Conservation (phyloP, 2,113 vertebrate genomes). For the Phaethornis superciliosus region DNA sequence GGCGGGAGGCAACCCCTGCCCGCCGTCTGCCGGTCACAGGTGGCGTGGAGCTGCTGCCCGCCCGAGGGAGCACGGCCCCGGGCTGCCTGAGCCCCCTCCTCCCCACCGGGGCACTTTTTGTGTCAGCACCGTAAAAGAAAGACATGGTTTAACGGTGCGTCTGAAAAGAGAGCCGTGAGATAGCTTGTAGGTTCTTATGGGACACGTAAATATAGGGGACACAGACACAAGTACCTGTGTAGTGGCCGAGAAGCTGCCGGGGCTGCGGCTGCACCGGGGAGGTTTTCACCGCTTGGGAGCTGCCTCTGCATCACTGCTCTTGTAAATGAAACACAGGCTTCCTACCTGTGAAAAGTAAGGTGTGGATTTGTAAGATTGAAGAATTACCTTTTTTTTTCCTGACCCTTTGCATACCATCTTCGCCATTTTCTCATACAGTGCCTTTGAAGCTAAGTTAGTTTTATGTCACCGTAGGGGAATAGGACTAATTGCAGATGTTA, state of each 20-base stretch:
- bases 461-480: background rate
- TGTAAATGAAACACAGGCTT: background rate
- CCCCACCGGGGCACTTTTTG: background rate
- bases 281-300: background rate
- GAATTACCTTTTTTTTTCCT: background rate
- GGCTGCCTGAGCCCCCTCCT: background rate
- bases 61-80: no score
- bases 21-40: no score
- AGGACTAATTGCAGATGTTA: background rate
- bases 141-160: accelerated
- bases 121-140: background rate
- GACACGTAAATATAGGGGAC: no score
- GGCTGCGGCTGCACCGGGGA: no score
- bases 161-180: background rate
- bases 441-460: background rate
- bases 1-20: background rate
- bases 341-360: background rate
- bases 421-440: background rate
- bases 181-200: no score
- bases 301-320: background rate
- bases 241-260: background rate
- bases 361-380: background rate
- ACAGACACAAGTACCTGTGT: background rate
- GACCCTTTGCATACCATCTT: background rate
- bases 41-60: no score